Conservation (phyloP, 2,113 vertebrate genomes). For the Gallinago media region DNA sequence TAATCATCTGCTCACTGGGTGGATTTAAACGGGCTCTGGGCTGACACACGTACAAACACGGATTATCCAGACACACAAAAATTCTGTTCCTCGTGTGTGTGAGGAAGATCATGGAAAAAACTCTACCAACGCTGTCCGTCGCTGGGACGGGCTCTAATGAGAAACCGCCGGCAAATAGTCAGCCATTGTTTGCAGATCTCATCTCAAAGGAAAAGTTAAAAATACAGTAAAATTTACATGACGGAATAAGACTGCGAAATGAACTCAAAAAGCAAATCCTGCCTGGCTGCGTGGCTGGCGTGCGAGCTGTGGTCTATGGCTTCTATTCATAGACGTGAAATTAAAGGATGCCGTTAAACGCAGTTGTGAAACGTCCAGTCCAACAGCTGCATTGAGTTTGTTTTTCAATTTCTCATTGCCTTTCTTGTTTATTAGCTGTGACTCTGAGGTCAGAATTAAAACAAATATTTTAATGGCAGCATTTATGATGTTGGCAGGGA, state of each 20-base stretch:
- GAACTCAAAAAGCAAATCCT: conserved; percentile 5
- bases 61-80: not conserved
- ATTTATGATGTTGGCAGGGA: conserved; percentile 70
- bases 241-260: not conserved
- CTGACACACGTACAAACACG: not conserved
- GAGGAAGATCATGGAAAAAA: not conserved
- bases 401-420: conserved; percentile 71
- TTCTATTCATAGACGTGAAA: conserved; percentile 72
- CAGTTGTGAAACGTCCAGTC: conserved; percentile 72
- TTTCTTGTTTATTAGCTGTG: conserved; percentile 82
- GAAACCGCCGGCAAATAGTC: not conserved
- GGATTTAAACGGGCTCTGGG: not conserved
- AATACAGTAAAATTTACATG: not conserved
- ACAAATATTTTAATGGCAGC: conserved; percentile 79
- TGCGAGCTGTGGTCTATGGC: conserved; percentile 32
- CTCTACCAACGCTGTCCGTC: not conserved
- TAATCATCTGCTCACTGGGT: not conserved
- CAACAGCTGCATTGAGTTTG: conserved; percentile 74
- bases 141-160: not conserved
- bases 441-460: conserved; percentile 80
- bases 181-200: not conserved
- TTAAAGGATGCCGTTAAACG: conserved; percentile 72
- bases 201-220: conserved; percentile 36
- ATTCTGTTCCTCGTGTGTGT: not conserved
- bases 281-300: not conserved